phyloP scores from a whole-genome alignment of 92 coral and sea anemone species.

The Siderastrea siderea region DNA sequence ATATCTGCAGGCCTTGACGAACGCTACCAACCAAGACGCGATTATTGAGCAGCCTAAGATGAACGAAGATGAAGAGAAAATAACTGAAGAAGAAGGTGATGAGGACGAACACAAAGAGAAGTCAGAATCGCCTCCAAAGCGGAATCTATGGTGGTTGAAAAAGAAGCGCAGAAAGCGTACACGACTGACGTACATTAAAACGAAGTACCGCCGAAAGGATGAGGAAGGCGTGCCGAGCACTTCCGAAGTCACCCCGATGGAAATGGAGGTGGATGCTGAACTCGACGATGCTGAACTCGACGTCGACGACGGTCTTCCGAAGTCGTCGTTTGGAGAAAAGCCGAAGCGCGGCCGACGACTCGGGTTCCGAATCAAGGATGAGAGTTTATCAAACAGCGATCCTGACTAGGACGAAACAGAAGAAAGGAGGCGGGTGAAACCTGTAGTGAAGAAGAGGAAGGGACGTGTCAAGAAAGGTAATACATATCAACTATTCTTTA shows the following conservation, averaged over 20 bases:
- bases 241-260: slow-evolving; percentile 61
- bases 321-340: slow-evolving; percentile 51
- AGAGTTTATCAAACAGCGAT: slow-evolving; percentile 56
- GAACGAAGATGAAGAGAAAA: slow-evolving; percentile 24
- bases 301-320: slow-evolving; percentile 29
- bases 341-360: slow-evolving; percentile 85
- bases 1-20: slow-evolving; percentile 46
- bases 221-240: slow-evolving; percentile 76
- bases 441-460: slow-evolving; percentile 58
- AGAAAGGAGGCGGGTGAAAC: slow-evolving; percentile 79
- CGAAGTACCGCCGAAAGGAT: slow-evolving; percentile 88
- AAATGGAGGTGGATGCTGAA: slow-evolving; percentile 51
- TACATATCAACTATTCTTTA: not conserved
- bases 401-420: slow-evolving; percentile 90
- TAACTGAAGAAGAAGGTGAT: slow-evolving; percentile 41
- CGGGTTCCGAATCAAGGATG: slow-evolving; percentile 31
- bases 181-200: slow-evolving; percentile 87
- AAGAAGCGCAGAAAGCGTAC: slow-evolving; percentile 84
- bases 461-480: slow-evolving; percentile 54
- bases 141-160: slow-evolving; percentile 86
- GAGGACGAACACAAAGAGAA: slow-evolving; percentile 43
- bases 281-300: slow-evolving; percentile 54
- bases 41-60: slow-evolving; percentile 28
- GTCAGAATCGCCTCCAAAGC: slow-evolving; percentile 70
- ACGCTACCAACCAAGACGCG: slow-evolving; percentile 30